phyloP scores from a whole-genome alignment of 1,140 invertebrate species.

The Drosophila pachea region DNA sequence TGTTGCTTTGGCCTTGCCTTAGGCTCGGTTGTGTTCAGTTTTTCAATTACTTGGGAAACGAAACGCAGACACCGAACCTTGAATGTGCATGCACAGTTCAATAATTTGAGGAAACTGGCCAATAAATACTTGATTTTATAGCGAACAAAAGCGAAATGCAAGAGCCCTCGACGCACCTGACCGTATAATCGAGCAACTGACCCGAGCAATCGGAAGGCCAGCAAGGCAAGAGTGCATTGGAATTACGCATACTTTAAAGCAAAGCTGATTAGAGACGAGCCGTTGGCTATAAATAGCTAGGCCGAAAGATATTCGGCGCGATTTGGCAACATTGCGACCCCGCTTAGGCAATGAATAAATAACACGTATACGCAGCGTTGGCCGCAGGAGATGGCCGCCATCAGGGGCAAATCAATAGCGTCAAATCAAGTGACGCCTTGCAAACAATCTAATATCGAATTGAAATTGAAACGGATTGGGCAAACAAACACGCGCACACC shows the following conservation, averaged over 20 bases:
- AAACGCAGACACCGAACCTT: background rate
- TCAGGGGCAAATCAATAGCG: constrained; percentile 42
- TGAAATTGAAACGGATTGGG: constrained; percentile 56
- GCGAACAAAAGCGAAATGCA: constrained; percentile 43
- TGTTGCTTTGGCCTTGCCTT: background rate
- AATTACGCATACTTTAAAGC: constrained; percentile 18
- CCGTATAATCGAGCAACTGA: constrained; percentile 20
- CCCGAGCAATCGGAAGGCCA: background rate
- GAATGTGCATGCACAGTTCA: constrained; percentile 16
- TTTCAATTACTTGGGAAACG: constrained; percentile 11
- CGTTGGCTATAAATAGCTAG: constrained; percentile 29
- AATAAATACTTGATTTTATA: constrained; percentile 58
- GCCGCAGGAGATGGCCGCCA: background rate
- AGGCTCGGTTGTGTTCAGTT: background rate
- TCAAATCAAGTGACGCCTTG: constrained; percentile 27
- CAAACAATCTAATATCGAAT: constrained; percentile 60
- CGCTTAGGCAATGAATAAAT: constrained; percentile 57
- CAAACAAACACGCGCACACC: constrained; percentile 18
- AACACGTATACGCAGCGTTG: constrained; percentile 29
- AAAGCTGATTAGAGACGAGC: constrained; percentile 28
- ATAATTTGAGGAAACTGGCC: constrained; percentile 37
- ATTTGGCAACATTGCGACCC: constrained; percentile 29
- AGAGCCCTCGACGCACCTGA: constrained; percentile 29
- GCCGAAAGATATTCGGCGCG: constrained; percentile 9
- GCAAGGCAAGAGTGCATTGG: background rate